These are phyloP conservation scores for Takifugu flavidus DNA, from an alignment of 2,113 vertebrate species.

Conservation along the genomic window DNA sequence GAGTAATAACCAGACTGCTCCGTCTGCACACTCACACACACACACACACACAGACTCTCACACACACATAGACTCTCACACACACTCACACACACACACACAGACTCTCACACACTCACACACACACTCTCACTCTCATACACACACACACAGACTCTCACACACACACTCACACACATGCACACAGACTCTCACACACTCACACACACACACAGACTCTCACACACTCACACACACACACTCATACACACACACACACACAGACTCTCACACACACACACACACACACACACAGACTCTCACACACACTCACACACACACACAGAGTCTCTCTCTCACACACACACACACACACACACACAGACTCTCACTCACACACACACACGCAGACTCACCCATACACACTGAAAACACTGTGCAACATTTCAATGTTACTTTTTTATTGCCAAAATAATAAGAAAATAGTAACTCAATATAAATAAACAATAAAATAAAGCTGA, in stretches of 20 bases:
- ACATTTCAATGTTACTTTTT: conserved; percentile 51
- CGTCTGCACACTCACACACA: conserved; percentile 5
- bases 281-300: conserved; percentile 11
- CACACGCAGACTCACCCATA: conserved; percentile 7
- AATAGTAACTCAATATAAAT: conserved; percentile 79
- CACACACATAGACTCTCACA: conserved; percentile 15
- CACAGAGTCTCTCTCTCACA: conserved; percentile 1
- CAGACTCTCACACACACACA: too few relatives aligned
- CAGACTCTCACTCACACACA: too few relatives aligned
- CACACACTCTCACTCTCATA: conserved; percentile 16
- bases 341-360: conserved; percentile 12
- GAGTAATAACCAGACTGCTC: conserved; percentile 55
- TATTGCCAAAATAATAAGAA: conserved; percentile 51
- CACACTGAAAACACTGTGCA: conserved; percentile 69
- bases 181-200: conserved; percentile 5
- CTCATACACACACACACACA: conserved; percentile 25
- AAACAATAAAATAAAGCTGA: conserved; percentile 54
- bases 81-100: conserved; percentile 12
- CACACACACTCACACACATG: conserved; percentile 17
- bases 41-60: conserved; percentile 3
- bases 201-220: conserved; percentile 5
- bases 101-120: background rate
- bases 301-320: conserved; percentile 21
- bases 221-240: conserved; percentile 22
- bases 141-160: conserved; percentile 1